Evolutionary conservation across 2,888 invertebrate species (phyloP).

Genomic region (Trachelus troglodyta): DNA sequence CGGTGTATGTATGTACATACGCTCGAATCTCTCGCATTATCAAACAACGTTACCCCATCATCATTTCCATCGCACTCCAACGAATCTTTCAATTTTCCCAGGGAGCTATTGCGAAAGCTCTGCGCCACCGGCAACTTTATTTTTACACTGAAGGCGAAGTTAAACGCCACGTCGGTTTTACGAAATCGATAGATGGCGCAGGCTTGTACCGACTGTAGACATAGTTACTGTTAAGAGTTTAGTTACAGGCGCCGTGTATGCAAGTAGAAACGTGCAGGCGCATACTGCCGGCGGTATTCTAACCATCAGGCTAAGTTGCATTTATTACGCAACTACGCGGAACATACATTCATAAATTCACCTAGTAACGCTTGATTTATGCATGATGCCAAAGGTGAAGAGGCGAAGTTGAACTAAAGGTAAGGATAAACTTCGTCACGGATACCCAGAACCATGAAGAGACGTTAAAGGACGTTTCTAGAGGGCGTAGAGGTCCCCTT

Average conservation of each 20-base stretch:
- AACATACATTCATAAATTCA: not conserved
- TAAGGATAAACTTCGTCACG: not conserved
- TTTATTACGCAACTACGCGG: not conserved
- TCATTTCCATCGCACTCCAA: not conserved
- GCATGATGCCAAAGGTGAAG: not conserved
- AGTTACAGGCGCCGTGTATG: not conserved
- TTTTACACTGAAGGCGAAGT: not conserved
- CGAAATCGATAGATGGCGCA: not conserved
- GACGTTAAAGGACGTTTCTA: not conserved
- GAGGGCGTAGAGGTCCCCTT: not conserved
- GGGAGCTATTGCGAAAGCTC: not conserved
- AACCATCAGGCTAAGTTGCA: not conserved
- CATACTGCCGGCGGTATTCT: not conserved
- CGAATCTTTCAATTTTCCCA: not conserved
- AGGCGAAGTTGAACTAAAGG: not conserved
- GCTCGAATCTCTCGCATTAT: not conserved
- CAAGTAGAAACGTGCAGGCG: not conserved
- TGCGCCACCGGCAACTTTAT: not conserved
- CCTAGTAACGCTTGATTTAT: not conserved
- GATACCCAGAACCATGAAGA: not conserved
- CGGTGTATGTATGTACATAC: not conserved
- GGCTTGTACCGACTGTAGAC: not conserved
- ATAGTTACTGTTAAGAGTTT: not conserved
- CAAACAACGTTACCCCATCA: not conserved
- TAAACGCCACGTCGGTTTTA: not conserved